Base-by-base conservation (phyloP, 2,113 vertebrate species). In the Siniperca knerii region DNA sequence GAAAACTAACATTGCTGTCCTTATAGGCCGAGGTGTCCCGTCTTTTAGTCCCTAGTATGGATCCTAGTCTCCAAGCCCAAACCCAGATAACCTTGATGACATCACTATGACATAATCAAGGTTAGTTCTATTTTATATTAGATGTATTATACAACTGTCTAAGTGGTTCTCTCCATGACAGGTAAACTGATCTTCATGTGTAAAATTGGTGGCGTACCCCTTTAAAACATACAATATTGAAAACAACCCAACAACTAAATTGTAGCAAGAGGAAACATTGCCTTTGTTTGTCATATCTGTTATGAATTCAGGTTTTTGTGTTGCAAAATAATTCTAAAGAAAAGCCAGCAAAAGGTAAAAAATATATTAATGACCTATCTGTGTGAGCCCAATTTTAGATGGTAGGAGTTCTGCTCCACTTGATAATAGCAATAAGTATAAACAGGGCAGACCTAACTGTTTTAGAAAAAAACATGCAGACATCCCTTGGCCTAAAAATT, bases 401-500 rank as follows among this genome's bases (percentile, higher is more conserved):
- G 29, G 52, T 55, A 12, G 18, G 11, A 15, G 4, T 46, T 60
- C 23, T 65, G 37, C 42, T 58, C 44, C n/a, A 44, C 35, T 40
- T 50, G 33, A 55, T 55, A 13, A 33, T 37, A 50, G 25, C 8
- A 33, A 4, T 23, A 7, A 48, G 23, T 74, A 13, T 20, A 75
- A 60, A 57, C 3, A 40, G 33, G 42, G 33, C 0, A 75, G 54
- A 75, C 1, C 13, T 50, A 79, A 48, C 46, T 40, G 40, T 33
- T 62, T 62, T 0, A 9, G 33, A 54, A 54, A 23, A 54, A 72
- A 25, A 18, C 18, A 20, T 1, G 16, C 79, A 58, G 35, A 20
- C 23, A 44, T 62, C 21, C 18, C 2, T 42, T 25, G 4, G 72
- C 77, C 84, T 85, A 16, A 80, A 83, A 74, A 74, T 15, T 35